These are phyloP conservation scores for Eulemur rubriventer DNA, from an alignment of 2,797 vertebrate genomes.

Conservation along the genomic window DNA sequence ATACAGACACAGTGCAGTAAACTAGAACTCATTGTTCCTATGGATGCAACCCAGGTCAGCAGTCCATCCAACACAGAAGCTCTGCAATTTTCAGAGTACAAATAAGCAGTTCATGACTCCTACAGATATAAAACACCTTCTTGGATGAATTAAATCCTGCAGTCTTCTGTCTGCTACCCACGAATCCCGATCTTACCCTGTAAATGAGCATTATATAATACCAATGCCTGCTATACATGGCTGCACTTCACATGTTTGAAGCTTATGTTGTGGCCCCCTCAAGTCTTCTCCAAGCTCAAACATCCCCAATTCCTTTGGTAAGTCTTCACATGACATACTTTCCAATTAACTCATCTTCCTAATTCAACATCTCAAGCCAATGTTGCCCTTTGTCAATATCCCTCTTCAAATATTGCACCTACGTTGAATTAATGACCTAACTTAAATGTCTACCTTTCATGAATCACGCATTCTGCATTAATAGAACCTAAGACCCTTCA, in stretches of 20 bases:
- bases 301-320: not conserved
- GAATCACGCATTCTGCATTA: not conserved
- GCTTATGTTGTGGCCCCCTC: not conserved
- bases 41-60: not conserved
- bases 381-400: not conserved
- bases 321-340: not conserved
- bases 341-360: slow-evolving; percentile 7
- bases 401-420: not conserved
- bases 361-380: not conserved
- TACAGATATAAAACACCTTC: not conserved
- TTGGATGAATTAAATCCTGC: not conserved
- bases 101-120: not conserved
- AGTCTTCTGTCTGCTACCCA: not conserved
- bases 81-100: not conserved
- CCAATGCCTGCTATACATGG: not conserved
- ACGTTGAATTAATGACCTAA: slow-evolving; percentile 1
- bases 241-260: not conserved
- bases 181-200: not conserved
- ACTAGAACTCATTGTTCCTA: not conserved
- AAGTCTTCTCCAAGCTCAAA: not conserved
- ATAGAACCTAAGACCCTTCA: not conserved
- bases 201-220: not conserved
- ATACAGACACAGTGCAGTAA: not conserved
- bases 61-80: not conserved
- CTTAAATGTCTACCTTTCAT: not conserved